Base-by-base conservation (phyloP, 1,140 invertebrate genomes). In the Gyrodactylus salaris region DNA sequence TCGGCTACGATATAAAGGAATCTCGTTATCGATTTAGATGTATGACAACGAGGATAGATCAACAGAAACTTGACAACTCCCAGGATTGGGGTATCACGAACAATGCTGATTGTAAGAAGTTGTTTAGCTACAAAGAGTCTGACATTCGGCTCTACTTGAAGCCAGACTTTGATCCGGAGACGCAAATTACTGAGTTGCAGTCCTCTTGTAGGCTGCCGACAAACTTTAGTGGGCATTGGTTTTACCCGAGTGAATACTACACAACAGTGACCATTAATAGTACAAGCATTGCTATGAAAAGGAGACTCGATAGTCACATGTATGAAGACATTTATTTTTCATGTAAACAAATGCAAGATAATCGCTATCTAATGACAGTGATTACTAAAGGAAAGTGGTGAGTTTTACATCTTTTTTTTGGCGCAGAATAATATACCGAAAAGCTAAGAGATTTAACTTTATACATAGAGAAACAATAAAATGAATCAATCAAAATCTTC, bases 381-480 rank as follows among this genome's bases (percentile, higher is more conserved):
- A 84, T 95, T 2, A 92, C 90, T 1, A 89, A 95, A 0, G 91
- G 95, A 82, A 91, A 90, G 83, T 97, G 88, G 87, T 89, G 82
- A 79, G 78, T 78, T 69, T 24, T 2, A 69, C 72, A 20, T 24
- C 2, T 20, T 22, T 68, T 1, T 34, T 74, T 74, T 20, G 7
- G 26, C 20, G 19, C 19, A 25, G 23, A 69, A 16, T 22, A 21
- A 20, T 73, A n/a, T n/a, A n/a, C n/a, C n/a, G n/a, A n/a, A n/a
- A n/a, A n/a, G n/a, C n/a, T n/a, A n/a, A n/a, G n/a, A n/a, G n/a
- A n/a, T n/a, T n/a, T n/a, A n/a, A n/a, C n/a, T n/a, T n/a, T n/a
- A n/a, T n/a, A n/a, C 72, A 69, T 34, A 20, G 23, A 73, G 25
- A 68, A 27, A 20, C 16, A n/a, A n/a, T 19, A 16, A 7, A 27